Conservation (phyloP, 2,888 invertebrate species). For the Anoncus sp. region DNA sequence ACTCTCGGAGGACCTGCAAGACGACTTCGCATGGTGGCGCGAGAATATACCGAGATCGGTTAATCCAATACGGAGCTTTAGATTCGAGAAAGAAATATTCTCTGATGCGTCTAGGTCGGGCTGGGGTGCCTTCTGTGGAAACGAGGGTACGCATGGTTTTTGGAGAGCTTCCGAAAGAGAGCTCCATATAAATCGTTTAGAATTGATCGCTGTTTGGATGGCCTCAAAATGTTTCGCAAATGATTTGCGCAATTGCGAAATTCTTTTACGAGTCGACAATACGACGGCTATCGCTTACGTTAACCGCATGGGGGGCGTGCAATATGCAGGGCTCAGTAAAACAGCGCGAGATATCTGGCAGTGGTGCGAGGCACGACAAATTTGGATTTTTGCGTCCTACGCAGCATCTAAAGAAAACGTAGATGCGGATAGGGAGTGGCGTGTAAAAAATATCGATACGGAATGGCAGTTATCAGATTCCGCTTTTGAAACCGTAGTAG, state of each 20-base stretch:
- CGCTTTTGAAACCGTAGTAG: not conserved
- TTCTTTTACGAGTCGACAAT: no score
- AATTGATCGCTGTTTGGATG: constrained; percentile 21
- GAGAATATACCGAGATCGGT: constrained; percentile 26
- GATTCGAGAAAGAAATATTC: constrained; percentile 42
- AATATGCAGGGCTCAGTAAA: constrained; percentile 64
- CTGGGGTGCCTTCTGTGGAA: constrained; percentile 44
- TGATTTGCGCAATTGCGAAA: constrained; percentile 53
- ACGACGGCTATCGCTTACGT: constrained; percentile 66
- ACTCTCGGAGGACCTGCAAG: constrained; percentile 20
- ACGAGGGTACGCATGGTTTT: constrained; percentile 13
- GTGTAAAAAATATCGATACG: no score
- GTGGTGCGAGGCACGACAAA: constrained; percentile 52
- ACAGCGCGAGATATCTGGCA: no score
- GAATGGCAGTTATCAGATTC: not conserved
- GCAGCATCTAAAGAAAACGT: no score
- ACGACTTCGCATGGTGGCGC: constrained; percentile 53
- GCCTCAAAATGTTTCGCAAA: constrained; percentile 65
- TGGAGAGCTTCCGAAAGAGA: constrained; percentile 30
- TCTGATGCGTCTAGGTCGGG: constrained; percentile 47
- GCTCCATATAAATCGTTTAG: constrained; percentile 39
- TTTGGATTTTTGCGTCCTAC: no score
- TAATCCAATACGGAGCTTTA: constrained; percentile 40
- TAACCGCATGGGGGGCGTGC: no score
- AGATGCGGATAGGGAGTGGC: no score